Evolutionary conservation across 1,140 invertebrate genomes (phyloP).

Genomic region (Diprion similis): DNA sequence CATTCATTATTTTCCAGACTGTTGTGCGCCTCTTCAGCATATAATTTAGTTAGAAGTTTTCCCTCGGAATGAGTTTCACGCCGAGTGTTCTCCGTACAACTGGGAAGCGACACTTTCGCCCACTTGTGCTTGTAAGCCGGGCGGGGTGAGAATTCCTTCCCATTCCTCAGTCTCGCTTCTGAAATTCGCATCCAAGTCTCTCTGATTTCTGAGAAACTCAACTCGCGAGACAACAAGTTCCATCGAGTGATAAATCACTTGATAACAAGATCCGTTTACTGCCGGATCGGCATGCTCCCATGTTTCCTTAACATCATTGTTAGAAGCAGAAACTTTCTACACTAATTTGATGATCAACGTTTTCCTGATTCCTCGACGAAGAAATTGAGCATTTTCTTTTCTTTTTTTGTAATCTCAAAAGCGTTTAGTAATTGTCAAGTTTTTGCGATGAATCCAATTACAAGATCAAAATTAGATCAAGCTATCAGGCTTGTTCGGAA

Average conservation of each 20-base stretch:
- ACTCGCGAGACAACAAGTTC: neutral
- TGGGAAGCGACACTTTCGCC: neutral
- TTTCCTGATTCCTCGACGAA: too few species aligned
- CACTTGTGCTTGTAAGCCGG: neutral
- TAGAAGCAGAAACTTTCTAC: too few species aligned
- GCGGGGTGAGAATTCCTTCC: neutral
- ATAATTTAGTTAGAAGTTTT: slow-evolving; percentile 4
- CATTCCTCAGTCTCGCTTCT: neutral
- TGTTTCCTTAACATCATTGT: too few species aligned
- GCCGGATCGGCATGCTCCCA: too few species aligned
- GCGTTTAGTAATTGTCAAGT: too few species aligned
- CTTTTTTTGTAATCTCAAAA: too few species aligned
- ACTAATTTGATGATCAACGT: too few species aligned
- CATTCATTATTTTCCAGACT: slow-evolving; percentile 7
- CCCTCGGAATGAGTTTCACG: neutral
- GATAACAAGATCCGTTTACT: neutral
- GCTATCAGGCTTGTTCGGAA: neutral
- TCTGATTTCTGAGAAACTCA: neutral
- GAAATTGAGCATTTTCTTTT: too few species aligned
- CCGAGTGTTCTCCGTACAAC: neutral
- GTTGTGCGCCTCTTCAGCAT: neutral
- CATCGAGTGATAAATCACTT: slow-evolving; percentile 3
- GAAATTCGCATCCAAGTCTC: neutral
- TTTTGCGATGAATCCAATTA: too few species aligned
- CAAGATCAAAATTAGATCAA: too few species aligned